phyloP scores from a whole-genome alignment of 2,888 invertebrate species.

The Stenotaenia linearis region DNA sequence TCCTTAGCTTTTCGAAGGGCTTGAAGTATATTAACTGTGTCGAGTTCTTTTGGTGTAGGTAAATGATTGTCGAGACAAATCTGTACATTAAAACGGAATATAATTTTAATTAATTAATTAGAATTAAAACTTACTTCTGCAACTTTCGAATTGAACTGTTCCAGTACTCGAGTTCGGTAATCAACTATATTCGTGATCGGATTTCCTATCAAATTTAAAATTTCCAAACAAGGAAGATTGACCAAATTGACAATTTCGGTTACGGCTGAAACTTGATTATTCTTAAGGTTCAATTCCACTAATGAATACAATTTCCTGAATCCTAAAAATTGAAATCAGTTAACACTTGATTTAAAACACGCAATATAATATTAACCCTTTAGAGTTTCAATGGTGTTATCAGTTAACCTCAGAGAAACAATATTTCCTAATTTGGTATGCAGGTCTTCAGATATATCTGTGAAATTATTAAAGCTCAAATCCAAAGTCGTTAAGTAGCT shows the following conservation, averaged over 20 bases:
- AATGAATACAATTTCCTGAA: conserved; percentile 79
- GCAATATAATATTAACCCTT: no score
- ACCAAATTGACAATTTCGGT: conserved; percentile 75
- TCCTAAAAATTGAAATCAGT: neutral
- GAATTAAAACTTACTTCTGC: conserved; percentile 56
- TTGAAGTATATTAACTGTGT: conserved; percentile 83
- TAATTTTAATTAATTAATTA: no score
- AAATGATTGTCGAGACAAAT: conserved; percentile 80
- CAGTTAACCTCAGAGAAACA: conserved; percentile 73
- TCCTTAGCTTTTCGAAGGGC: conserved; percentile 76
- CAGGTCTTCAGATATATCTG: conserved; percentile 62
- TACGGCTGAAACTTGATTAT: conserved; percentile 73
- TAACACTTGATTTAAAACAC: no score
- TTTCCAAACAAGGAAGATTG: conserved; percentile 76
- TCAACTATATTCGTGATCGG: conserved; percentile 79
- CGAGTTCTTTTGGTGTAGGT: conserved; percentile 79
- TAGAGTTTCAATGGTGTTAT: conserved; percentile 70
- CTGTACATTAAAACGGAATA: no score
- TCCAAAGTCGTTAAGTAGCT: conserved; percentile 70
- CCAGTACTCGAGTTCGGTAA: conserved; percentile 82
- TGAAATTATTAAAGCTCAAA: conserved; percentile 72
- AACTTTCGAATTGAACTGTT: conserved; percentile 71
- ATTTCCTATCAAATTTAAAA: conserved; percentile 80
- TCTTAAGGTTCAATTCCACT: conserved; percentile 76
- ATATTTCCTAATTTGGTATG: conserved; percentile 84